A percentile compares a stretch with the other conserved stretches of the same genome.
These are phyloP conservation scores for Silurus meridionalis DNA, from an alignment of 2,113 vertebrate genomes.

Conservation along the genomic window DNA sequence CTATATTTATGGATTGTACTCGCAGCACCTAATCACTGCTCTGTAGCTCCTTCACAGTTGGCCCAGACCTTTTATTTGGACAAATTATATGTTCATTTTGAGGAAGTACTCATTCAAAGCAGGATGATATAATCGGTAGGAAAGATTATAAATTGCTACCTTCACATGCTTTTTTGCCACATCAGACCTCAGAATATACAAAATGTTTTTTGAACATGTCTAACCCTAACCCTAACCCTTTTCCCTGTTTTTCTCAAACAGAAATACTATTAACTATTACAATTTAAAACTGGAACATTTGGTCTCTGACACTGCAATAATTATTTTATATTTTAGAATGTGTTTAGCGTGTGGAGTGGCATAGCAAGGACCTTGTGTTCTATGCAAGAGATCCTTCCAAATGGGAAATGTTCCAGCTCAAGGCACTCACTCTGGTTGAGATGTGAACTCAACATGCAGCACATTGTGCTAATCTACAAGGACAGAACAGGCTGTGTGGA, in stretches of 20 bases:
- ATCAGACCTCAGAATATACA: background rate
- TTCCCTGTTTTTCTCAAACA: background rate
- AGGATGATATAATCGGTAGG: background rate
- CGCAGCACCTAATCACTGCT: background rate
- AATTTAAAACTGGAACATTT: background rate
- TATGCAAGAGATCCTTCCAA: constrained; percentile 6
- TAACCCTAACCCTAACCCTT: too few relatives aligned
- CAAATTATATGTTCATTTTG: background rate
- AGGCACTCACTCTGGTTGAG: constrained; percentile 20
- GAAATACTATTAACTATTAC: background rate
- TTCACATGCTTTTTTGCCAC: background rate
- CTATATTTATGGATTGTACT: background rate
- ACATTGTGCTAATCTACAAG: background rate
- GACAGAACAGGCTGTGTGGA: background rate
- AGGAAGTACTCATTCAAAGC: background rate
- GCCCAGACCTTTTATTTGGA: background rate
- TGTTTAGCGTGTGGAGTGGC: background rate
- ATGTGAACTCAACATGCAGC: background rate
- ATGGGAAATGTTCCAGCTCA: constrained; percentile 21
- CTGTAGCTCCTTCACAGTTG: background rate
- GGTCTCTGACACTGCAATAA: background rate
- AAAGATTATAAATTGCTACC: background rate
- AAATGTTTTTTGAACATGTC: background rate
- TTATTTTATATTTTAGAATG: background rate
- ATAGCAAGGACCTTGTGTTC: background rate